Evolutionary conservation across 2,888 invertebrate genomes (phyloP).

Genomic region (Xylota sylvarum): DNA sequence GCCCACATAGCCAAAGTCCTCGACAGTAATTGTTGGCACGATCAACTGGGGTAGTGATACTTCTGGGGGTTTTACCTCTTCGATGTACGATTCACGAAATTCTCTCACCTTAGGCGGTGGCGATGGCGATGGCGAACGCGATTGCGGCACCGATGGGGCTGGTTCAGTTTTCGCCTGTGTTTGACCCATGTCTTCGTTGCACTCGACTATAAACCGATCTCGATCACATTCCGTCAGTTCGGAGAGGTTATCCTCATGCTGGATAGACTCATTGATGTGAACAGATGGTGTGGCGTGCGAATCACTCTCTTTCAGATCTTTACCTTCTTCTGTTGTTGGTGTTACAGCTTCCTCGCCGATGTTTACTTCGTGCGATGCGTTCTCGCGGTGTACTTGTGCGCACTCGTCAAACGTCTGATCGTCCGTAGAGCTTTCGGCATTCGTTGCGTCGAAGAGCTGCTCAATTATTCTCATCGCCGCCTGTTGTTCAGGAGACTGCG

Average conservation of each 20-base stretch:
- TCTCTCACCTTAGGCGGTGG: constrained; percentile 74
- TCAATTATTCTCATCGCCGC: constrained; percentile 59
- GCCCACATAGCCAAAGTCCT: constrained; percentile 80
- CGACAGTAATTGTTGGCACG: constrained; percentile 83
- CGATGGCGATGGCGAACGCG: constrained; percentile 65
- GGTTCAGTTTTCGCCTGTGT: constrained; percentile 74
- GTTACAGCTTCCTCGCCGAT: constrained; percentile 33
- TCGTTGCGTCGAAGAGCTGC: constrained; percentile 56
- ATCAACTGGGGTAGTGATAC: constrained; percentile 63
- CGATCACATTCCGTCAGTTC: constrained; percentile 80
- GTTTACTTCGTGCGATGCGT: constrained; percentile 46
- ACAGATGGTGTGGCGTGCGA: constrained; percentile 77
- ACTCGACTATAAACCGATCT: constrained; percentile 76
- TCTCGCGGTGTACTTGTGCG: constrained; percentile 57
- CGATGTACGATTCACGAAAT: constrained; percentile 81
- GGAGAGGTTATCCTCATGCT: constrained; percentile 28
- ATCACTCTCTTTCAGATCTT: constrained; percentile 57
- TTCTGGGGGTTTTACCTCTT: constrained; percentile 67
- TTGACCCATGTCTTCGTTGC: constrained; percentile 77
- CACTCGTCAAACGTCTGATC: constrained; percentile 61
- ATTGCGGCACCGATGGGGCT: constrained; percentile 43
- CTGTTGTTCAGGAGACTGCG: constrained; percentile 57
- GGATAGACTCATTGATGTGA: constrained; percentile 55
- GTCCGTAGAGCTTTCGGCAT: constrained; percentile 52
- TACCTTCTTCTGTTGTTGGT: constrained; percentile 35